Evolutionary conservation across 2,888 invertebrate species (phyloP).

Genomic region (Axea sp.): DNA sequence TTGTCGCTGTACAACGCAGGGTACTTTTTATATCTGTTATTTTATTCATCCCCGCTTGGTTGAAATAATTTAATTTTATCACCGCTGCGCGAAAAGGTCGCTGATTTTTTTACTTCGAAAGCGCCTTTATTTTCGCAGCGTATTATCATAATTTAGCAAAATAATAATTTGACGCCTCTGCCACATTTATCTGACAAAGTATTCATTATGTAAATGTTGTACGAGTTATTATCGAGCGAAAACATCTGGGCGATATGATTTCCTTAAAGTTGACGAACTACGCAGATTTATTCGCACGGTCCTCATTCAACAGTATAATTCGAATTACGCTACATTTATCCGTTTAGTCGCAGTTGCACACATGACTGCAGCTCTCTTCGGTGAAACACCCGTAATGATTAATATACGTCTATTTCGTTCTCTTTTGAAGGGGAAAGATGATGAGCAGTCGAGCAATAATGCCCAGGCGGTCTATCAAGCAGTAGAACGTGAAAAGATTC

Average conservation of each 20-base stretch:
- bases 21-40: conserved; percentile 26
- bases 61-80: conserved; percentile 54
- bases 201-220: conserved; percentile 26
- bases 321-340: conserved; percentile 60
- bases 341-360: conserved; percentile 60
- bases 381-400: conserved; percentile 54
- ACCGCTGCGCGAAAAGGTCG: conserved; percentile 10
- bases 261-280: conserved; percentile 47
- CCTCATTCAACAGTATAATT: conserved; percentile 48
- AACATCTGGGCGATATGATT: conserved; percentile 40
- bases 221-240: conserved; percentile 23
- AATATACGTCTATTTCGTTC: conserved; percentile 56
- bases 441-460: conserved; percentile 57
- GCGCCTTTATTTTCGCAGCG: conserved; percentile 18
- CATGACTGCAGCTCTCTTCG: conserved; percentile 53
- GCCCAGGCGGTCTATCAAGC: conserved; percentile 53
- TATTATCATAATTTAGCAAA: conserved; percentile 40
- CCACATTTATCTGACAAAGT: conserved; percentile 18
- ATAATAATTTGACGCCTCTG: conserved; percentile 39
- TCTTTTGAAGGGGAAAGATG: conserved; percentile 59
- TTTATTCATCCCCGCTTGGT: conserved; percentile 25
- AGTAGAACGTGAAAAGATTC: conserved; percentile 53
- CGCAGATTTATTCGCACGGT: conserved; percentile 41
- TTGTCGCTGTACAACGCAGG: not conserved
- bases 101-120: not conserved